Evolutionary conservation across 2,888 invertebrate species (phyloP), one percentile per base, ranked within the genome.

Genomic region (Nemotelus nigrinus): DNA sequence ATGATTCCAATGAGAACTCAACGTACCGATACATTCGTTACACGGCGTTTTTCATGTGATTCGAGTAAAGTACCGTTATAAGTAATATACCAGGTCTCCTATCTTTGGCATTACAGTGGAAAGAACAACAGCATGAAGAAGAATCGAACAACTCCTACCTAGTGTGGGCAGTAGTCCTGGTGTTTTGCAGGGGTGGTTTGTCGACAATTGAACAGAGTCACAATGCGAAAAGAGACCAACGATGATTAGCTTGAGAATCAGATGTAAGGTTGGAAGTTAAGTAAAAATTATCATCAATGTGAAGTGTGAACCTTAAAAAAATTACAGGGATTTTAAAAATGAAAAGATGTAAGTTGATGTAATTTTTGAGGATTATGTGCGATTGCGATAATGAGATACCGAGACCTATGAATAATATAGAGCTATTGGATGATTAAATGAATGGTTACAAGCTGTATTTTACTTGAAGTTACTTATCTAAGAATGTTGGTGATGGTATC

Each of bases 281-380:
- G 25, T 25, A 25, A 25, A 25, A 25, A 25, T 25, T 25, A 25
- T 25, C 25, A 1, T 25, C 25, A 25, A 63, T n/a, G 43, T 63
- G 57, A 57, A 64, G n/a, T n/a, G 64, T 45, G 45, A 44, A 64
- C 57, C 25, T 25, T 25, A 25, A 41, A 60, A 67, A 67, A 70
- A 70, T 70, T 70, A 55, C 53, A 70, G 53, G 55, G 70, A 70
- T 55, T 70, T 70, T 70, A 41, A 68, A 70, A 70, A 70, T 70
- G 70, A 70, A 70, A 70, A 39, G 70, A 39, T 67, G 70, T 70
- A 70, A 70, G 70, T 70, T 53, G 70, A 70, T 70, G 70, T 70
- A 70, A 70, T 70, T 70, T 70, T 55, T 6, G 47, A 43, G 70
- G 70, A 70, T 70, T 70, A 55, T 47, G 70, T 55, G 43, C 39